Evolutionary conservation across 2,888 invertebrate species (phyloP).

Genomic region (Escarpia spicata): DNA sequence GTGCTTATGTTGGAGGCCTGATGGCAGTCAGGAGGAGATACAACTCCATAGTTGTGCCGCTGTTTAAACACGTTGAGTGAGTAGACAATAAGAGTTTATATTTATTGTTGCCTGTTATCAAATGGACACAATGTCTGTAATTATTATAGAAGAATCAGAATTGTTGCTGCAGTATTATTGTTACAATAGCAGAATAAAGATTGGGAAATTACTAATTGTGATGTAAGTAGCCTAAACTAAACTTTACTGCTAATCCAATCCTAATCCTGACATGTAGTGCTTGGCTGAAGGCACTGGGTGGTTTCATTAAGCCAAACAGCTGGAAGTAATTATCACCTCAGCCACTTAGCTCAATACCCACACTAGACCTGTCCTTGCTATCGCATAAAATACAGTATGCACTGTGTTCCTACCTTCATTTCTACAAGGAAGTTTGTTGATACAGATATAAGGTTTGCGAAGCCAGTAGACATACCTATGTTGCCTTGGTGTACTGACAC

Average conservation of each 20-base stretch:
- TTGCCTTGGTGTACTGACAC: neutral
- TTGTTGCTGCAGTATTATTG: neutral
- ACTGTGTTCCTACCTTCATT: no score
- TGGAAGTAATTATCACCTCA: no score
- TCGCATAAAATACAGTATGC: no score
- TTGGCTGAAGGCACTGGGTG: no score
- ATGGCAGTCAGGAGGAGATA: constrained; percentile 61
- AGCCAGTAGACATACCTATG: neutral
- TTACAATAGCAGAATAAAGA: neutral
- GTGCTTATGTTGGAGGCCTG: constrained; percentile 62
- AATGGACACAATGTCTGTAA: neutral
- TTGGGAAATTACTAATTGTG: neutral
- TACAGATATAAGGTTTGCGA: neutral
- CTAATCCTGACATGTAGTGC: no score
- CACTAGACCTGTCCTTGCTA: no score
- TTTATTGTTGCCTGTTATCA: neutral
- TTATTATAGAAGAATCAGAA: neutral
- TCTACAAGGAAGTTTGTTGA: no score
- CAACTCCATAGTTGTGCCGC: constrained; percentile 53
- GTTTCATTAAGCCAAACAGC: no score
- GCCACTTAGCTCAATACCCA: no score
- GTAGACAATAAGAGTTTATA: constrained; percentile 22
- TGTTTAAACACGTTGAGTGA: constrained; percentile 59
- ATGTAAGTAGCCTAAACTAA: no score
- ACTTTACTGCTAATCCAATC: no score